These are phyloP conservation scores for Hermetia illucens DNA, from an alignment of 1,140 invertebrate species.

Conservation along the genomic window DNA sequence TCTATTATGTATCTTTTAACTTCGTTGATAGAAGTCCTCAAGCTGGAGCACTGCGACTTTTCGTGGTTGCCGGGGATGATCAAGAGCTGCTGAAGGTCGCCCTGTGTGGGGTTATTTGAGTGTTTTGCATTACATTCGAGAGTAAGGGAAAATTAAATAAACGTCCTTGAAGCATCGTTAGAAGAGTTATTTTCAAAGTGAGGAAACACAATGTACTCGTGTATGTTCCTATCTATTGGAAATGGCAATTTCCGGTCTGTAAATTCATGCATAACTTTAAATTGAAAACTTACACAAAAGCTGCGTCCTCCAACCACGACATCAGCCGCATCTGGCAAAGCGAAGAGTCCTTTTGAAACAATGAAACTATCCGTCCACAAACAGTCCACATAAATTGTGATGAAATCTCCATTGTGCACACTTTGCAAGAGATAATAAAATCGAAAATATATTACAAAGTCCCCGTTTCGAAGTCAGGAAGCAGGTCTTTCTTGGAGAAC, in stretches of 20 bases:
- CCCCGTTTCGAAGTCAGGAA: too few relatives aligned
- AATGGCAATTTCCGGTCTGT: too few relatives aligned
- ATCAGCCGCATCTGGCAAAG: constrained; percentile 24
- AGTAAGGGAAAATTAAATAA: too few relatives aligned
- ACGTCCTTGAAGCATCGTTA: too few relatives aligned
- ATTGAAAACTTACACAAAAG: constrained; percentile 24
- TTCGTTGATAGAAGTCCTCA: constrained; percentile 27
- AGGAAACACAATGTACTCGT: too few relatives aligned
- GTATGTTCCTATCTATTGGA: too few relatives aligned
- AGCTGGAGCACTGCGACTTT: constrained; percentile 23
- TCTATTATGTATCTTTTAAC: constrained; percentile 29
- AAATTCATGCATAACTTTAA: neutral
- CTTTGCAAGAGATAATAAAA: too few relatives aligned
- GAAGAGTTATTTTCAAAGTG: too few relatives aligned
- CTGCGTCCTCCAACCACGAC: constrained; percentile 30
- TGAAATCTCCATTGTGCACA: constrained; percentile 30
- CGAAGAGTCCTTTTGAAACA: constrained; percentile 25
- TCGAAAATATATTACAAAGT: too few relatives aligned
- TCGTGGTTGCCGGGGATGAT: constrained; percentile 27
- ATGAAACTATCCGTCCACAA: constrained; percentile 29
- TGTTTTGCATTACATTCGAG: too few relatives aligned
- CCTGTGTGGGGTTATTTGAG: too few relatives aligned
- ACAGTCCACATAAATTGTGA: constrained; percentile 29
- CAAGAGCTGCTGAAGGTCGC: constrained; percentile 24
- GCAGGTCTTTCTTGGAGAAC: too few relatives aligned